A percentile compares a stretch with the other conserved stretches of the same genome.
Evolutionary conservation across 2,888 invertebrate species (phyloP).

Genomic region (Leptogaster cylindrica): DNA sequence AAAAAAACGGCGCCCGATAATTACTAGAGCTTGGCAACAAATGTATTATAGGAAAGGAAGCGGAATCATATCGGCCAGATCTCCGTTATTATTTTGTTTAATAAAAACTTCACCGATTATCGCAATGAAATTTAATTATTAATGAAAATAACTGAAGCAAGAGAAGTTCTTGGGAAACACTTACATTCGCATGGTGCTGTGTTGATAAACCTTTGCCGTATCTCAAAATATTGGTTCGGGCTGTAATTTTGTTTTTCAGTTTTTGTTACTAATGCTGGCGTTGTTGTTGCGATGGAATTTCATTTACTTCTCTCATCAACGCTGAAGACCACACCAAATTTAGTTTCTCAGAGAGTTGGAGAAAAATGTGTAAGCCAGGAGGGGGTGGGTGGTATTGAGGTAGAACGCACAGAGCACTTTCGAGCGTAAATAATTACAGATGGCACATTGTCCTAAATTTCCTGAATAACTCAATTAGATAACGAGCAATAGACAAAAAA

Average conservation of each 20-base stretch:
- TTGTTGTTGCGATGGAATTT: background rate
- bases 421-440: background rate
- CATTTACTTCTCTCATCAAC: background rate
- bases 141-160: slow-evolving; percentile 13
- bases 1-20: too few relatives aligned
- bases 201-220: slow-evolving; percentile 16
- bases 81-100: background rate
- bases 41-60: too few relatives aligned
- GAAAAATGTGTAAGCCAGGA: too few relatives aligned
- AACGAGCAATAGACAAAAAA: too few relatives aligned
- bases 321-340: background rate
- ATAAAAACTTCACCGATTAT: slow-evolving; percentile 10
- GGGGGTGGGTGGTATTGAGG: too few relatives aligned
- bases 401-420: too few relatives aligned
- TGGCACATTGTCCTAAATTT: background rate
- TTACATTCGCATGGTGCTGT: slow-evolving; percentile 25
- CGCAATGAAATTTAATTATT: background rate
- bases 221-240: slow-evolving; percentile 19
- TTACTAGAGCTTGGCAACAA: too few relatives aligned
- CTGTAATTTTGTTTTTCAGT: slow-evolving; percentile 1
- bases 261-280: background rate
- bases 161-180: slow-evolving; percentile 7
- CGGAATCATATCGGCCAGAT: too few relatives aligned
- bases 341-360: too few relatives aligned
- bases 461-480: background rate